A percentile compares a stretch with the other conserved stretches of the same genome.
Conservation (phyloP, 2,797 vertebrate species). For the Anabacerthia variegaticeps region DNA sequence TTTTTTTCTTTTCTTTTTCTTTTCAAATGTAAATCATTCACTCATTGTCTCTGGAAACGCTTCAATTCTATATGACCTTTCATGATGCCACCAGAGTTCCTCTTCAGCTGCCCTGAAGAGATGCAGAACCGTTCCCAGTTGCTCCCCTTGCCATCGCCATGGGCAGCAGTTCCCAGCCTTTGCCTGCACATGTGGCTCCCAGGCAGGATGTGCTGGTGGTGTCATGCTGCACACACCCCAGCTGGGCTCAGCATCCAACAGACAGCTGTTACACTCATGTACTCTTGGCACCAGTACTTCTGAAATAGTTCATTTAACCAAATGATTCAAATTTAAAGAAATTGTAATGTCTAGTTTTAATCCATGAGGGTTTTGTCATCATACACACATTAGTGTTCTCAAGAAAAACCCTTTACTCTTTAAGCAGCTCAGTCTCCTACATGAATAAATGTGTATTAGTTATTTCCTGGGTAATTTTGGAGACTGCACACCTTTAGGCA, state of each 20-base stretch:
- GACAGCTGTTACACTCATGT: not conserved
- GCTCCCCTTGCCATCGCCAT: accelerated
- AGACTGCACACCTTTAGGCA: not conserved
- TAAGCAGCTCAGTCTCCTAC: not conserved
- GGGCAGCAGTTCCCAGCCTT: not conserved
- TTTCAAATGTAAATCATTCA: not conserved
- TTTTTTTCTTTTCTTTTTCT: not conserved
- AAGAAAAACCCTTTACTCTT: not conserved
- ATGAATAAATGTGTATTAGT: not conserved
- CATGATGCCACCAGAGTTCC: not conserved
- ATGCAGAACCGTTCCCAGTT: not conserved
- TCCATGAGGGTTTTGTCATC: not conserved
- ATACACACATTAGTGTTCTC: not conserved
- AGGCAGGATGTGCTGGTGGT: not conserved
- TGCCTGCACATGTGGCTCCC: accelerated
- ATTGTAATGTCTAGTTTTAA: not conserved
- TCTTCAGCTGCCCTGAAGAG: not conserved
- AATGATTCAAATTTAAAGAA: not conserved
- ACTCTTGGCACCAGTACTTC: not conserved
- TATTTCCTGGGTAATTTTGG: not conserved
- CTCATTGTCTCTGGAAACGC: not conserved
- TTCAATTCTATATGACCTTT: not conserved
- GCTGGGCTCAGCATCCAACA: not conserved
- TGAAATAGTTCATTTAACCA: not conserved
- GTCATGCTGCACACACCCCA: not conserved